Base-by-base conservation (phyloP, 2,113 vertebrate species). In the Muntiacus reevesi region DNA sequence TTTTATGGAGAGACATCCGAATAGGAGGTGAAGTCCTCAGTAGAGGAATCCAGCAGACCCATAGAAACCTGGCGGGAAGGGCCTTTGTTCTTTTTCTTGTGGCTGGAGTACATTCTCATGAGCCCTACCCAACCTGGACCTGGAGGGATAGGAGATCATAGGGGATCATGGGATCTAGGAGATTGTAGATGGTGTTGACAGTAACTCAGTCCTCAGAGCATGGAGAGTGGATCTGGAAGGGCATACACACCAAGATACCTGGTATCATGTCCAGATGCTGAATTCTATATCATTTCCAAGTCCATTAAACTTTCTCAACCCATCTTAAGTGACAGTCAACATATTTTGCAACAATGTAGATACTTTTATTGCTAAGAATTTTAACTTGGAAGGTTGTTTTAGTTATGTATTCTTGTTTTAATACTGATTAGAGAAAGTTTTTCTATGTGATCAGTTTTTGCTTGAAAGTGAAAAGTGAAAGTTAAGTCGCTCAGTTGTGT, bases 321-420 rank as follows among this genome's bases (percentile, higher is more conserved):
- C 17, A 55, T 92, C 47, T 62, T 71, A 85, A 84, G 74, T 92
- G 64, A 76, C 9, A 88, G 7, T 12, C 7, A 43, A 90, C 30
- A 76, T 45, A 89, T 84, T 94, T 81, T 96, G 11, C 17, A 27
- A 21, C 4, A 60, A 25, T 45, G 8, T n/a, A 50, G 60, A 21
- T 76, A 47, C 55, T 36, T 96, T 87, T 62, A 40, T 95, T 92
- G 52, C 9, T 45, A 86, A 87, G 30, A 81, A 64, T 57, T 57
- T 86, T 93, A 87, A 84, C 89, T 25, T 90, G 16, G 33, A 89
- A 54, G 7, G 17, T 33, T 90, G 94, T 95, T 28, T 52, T 52
- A 81, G 14, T 57, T 74, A 84, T 36, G 23, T 89, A 21, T 57
- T 62, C 79, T n/a, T 96, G 47, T 90, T 93, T 79, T 87, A 81